Base-by-base conservation (phyloP, 2,888 invertebrate genomes). In the Agrochola circellaris region DNA sequence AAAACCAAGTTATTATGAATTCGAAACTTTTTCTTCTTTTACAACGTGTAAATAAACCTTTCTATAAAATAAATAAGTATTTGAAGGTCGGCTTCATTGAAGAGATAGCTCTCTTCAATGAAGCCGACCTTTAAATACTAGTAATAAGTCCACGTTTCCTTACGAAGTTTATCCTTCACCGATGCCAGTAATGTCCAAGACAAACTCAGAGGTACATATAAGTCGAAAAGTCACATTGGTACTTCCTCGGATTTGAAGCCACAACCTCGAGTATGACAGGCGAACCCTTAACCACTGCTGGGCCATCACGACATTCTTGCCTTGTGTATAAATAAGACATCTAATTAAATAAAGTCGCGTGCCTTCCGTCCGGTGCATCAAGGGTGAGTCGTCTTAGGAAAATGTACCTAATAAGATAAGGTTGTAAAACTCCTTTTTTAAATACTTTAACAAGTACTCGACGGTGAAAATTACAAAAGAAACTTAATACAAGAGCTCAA, bases 11-110 rank as follows among this genome's bases (percentile, higher is more conserved):
- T 66, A 76, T 58, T 23, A 58, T 7, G 48, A 38, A 48, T 48
- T 38, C 15, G 17, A 13, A 77, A 48, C 26, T 38, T 48, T 54
- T 58, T 38, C 26, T 38, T 65, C 17, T 48, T 77, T 3, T 38
- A 6, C 6, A 30, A 30, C 45, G 20, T 45, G 54, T 77, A 45
- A 62, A 62, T 54, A 54, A 54, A 61, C n/a, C n/a, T 30, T 75
- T 54, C 30, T 51, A 58, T 30, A 58, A 58, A 58, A 76, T 20
- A 48, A 77, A 78, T 51, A 45, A 6, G n/a, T 45, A 68, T 77
- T 60, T 68, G 48, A 58, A 58, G 38, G 58, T 48, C 26, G 23
- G 38, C 26, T 77, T 58, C 38, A 78, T 38, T 48, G 58, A n/a
- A 51, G 38, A 78, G 38, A n/a, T n/a, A n/a, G n/a, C n/a, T n/a